phyloP scores from a whole-genome alignment of 2,888 invertebrate species.

The Neuroscelio doddi region DNA sequence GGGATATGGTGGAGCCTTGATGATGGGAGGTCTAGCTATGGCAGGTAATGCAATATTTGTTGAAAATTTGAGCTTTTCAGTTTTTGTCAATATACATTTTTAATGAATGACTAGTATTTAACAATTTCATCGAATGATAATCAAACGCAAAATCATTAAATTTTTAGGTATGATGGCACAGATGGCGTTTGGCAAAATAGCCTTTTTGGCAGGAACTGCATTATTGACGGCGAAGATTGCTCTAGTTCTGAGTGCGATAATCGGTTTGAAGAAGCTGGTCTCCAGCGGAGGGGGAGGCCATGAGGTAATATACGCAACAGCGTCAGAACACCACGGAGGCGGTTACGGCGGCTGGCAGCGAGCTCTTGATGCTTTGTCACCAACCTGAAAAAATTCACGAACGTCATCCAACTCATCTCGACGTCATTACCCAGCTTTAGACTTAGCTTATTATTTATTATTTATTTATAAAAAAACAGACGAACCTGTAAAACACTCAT shows the following conservation, averaged over 20 bases:
- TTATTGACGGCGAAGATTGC: conserved; percentile 80
- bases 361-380: conserved; percentile 60
- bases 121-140: too few relatives aligned
- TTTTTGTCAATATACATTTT: too few relatives aligned
- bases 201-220: conserved; percentile 79
- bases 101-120: too few relatives aligned
- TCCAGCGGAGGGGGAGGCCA: conserved; percentile 73
- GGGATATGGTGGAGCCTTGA: conserved; percentile 73
- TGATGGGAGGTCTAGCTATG: conserved; percentile 78
- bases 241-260: conserved; percentile 76
- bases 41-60: too few relatives aligned
- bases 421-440: conserved; percentile 16
- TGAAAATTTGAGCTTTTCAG: too few relatives aligned
- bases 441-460: conserved; percentile 40
- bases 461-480: conserved; percentile 34
- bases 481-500: conserved; percentile 1
- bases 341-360: conserved; percentile 68
- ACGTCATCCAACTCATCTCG: neutral
- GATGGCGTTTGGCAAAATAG: conserved; percentile 80
- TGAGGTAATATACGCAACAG: conserved; percentile 75
- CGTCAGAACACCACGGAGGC: conserved; percentile 69
- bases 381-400: conserved; percentile 54
- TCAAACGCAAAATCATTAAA: too few relatives aligned
- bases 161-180: conserved; percentile 79
- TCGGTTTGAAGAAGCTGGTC: conserved; percentile 78